Percentiles rank a stretch among this genome's conserved stretches.
phyloP scores from a whole-genome alignment of 1,140 invertebrate species.

The Megalonaias nervosa region DNA sequence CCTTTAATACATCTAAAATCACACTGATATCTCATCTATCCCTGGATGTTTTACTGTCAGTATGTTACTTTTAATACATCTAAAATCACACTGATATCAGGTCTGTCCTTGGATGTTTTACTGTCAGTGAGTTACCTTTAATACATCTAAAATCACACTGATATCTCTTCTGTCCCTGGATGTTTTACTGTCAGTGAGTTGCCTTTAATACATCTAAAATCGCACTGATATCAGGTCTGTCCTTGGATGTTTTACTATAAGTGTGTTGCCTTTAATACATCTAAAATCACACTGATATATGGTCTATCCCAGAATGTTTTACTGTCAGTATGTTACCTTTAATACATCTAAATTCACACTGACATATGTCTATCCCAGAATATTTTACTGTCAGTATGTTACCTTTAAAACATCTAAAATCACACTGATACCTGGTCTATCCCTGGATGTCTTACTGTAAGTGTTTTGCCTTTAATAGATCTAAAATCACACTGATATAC shows the following conservation, averaged over 20 bases:
- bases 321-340: slow-evolving; percentile 36
- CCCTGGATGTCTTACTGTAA: slow-evolving; percentile 48
- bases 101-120: slow-evolving; percentile 53
- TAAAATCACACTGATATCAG: slow-evolving; percentile 42
- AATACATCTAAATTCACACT: slow-evolving; percentile 38
- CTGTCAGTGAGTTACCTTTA: slow-evolving; percentile 10
- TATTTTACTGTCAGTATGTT: slow-evolving; percentile 37
- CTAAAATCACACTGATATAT: no score
- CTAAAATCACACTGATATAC: no score
- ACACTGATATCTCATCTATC: no score
- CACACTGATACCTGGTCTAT: slow-evolving; percentile 55
- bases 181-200: neutral
- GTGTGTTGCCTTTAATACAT: no score
- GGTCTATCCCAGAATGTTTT: slow-evolving; percentile 10
- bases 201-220: slow-evolving; percentile 46
- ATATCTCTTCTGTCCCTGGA: slow-evolving; percentile 51
- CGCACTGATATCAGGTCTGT: slow-evolving; percentile 47
- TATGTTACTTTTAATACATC: slow-evolving; percentile 39
- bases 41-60: no score
- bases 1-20: no score
- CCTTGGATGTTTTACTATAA: slow-evolving; percentile 43
- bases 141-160: slow-evolving; percentile 31
- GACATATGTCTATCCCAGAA: slow-evolving; percentile 53
- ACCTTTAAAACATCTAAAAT: no score
- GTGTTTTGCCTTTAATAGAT: no score